A percentile compares a stretch with the other conserved stretches of the same genome.
These are phyloP conservation scores for Rhinopomastus cyanomelas DNA, from an alignment of 2,113 vertebrate species.

Conservation along the genomic window DNA sequence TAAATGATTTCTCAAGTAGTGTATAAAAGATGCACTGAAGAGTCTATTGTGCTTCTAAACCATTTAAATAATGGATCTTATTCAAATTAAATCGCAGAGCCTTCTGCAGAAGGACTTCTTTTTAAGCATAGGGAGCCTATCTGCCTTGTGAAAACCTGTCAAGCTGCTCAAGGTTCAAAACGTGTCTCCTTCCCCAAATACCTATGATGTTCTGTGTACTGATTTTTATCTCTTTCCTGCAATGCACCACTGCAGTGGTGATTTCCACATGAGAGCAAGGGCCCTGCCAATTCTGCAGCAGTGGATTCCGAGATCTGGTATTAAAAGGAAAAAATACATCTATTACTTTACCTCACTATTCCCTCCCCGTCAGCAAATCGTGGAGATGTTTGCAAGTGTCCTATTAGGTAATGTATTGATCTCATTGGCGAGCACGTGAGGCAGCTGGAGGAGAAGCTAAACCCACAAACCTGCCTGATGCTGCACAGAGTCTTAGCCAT, in stretches of 20 bases:
- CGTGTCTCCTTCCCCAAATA: not conserved
- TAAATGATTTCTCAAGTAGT: constrained; percentile 3
- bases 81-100: not conserved
- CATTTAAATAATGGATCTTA: not conserved
- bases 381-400: constrained; percentile 63
- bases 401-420: constrained; percentile 68
- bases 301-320: constrained; percentile 7
- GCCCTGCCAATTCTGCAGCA: constrained; percentile 62
- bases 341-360: constrained; percentile 52
- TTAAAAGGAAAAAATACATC: constrained; percentile 32
- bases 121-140: not conserved
- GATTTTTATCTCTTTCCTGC: constrained; percentile 69
- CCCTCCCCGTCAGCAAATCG: constrained; percentile 57
- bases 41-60: not conserved
- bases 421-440: constrained; percentile 17
- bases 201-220: not conserved
- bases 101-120: not conserved
- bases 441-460: constrained; percentile 15
- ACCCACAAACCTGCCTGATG: not conserved
- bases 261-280: constrained; percentile 49
- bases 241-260: constrained; percentile 76
- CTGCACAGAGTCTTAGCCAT: not conserved
- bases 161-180: not conserved
- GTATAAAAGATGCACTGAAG: not conserved
- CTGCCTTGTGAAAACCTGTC: not conserved